Conservation (phyloP, 1,140 invertebrate genomes). For the Eubasilissa regina region DNA sequence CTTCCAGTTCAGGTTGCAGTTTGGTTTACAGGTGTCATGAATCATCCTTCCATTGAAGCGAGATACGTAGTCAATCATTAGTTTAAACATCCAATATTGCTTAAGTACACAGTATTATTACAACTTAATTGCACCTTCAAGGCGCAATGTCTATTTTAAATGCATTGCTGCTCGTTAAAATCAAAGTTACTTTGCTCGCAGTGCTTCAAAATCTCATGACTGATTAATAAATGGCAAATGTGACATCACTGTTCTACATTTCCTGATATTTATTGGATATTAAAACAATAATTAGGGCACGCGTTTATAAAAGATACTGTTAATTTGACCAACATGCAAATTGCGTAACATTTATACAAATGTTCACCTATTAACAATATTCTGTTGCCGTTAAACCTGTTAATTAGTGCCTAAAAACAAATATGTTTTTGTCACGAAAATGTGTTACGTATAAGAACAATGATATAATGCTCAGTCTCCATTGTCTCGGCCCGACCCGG, state of each 20-base stretch:
- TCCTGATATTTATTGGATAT: constrained; percentile 26
- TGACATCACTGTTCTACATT: constrained; percentile 35
- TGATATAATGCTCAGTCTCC: neutral
- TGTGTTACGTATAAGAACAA: constrained; percentile 14
- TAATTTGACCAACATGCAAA: constrained; percentile 11
- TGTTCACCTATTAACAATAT: constrained; percentile 12
- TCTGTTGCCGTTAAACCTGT: constrained; percentile 24
- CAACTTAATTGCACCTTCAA: too few species aligned
- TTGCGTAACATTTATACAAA: constrained; percentile 26
- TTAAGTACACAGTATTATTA: too few species aligned
- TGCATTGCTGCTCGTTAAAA: too few species aligned
- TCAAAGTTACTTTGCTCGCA: too few species aligned
- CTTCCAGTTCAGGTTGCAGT: too few species aligned
- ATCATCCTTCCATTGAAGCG: too few species aligned
- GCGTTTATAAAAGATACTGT: constrained; percentile 3
- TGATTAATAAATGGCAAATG: too few species aligned
- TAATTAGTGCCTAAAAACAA: constrained; percentile 31
- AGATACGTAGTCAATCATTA: too few species aligned
- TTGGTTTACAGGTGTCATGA: too few species aligned
- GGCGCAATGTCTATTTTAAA: too few species aligned
- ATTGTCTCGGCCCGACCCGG: constrained; percentile 13
- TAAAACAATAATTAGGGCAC: constrained; percentile 16
- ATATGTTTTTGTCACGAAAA: constrained; percentile 35
- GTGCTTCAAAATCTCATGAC: too few species aligned
- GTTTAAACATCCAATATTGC: too few species aligned